Evolutionary conservation across 2,113 vertebrate genomes (phyloP).

Genomic region (Heliornis fulica): DNA sequence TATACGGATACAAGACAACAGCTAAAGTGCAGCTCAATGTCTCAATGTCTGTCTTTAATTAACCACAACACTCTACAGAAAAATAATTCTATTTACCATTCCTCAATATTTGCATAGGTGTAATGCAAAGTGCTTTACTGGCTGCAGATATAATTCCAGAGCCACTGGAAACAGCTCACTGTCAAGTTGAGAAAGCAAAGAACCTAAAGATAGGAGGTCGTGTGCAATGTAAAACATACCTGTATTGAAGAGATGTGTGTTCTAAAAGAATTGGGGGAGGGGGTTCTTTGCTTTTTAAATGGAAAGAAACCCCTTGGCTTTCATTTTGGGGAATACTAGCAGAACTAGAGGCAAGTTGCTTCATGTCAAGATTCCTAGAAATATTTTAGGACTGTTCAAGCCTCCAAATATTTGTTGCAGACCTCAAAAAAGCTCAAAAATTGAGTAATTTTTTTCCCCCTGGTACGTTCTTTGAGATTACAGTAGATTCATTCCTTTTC

Average conservation of each 20-base stretch:
- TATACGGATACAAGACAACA: slow-evolving; percentile 77
- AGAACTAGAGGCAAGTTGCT: neutral
- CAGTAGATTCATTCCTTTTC: neutral
- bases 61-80: slow-evolving; percentile 28
- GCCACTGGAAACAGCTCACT: neutral
- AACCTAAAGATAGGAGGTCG: neutral
- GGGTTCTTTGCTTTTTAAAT: too few species aligned
- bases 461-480: neutral
- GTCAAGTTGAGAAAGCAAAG: slow-evolving; percentile 29
- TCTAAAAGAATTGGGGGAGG: too few species aligned
- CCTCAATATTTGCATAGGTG: neutral
- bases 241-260: slow-evolving; percentile 8
- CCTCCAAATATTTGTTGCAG: neutral
- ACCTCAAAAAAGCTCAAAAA: neutral
- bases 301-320: neutral
- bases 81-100: neutral
- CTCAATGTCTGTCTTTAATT: slow-evolving; percentile 66
- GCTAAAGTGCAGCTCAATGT: slow-evolving; percentile 41
- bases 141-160: neutral
- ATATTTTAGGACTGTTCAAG: neutral
- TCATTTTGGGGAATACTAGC: neutral
- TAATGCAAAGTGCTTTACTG: neutral
- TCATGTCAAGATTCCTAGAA: neutral
- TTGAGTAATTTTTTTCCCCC: neutral
- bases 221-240: neutral